Evolutionary conservation across 2,888 invertebrate species (phyloP).

Genomic region (Escarpia spicata): DNA sequence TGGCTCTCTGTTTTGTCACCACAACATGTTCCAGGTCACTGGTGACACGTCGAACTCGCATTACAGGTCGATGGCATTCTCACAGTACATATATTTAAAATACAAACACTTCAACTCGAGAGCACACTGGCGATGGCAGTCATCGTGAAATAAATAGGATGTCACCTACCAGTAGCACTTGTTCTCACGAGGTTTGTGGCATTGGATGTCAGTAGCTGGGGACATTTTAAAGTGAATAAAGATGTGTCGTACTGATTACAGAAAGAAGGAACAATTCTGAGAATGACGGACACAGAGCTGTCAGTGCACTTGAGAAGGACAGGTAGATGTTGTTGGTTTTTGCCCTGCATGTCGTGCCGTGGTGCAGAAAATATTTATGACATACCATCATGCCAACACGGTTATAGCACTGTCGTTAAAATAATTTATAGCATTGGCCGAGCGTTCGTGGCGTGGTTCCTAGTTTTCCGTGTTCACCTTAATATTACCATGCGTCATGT

Average conservation of each 20-base stretch:
- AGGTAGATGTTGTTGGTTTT: not conserved
- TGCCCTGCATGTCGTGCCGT: not conserved
- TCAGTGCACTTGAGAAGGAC: not conserved
- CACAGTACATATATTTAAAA: conserved; percentile 7
- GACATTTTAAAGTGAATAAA: not conserved
- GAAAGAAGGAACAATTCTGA: not conserved
- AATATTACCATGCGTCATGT: not conserved
- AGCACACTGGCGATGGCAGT: not conserved
- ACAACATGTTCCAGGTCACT: not conserved
- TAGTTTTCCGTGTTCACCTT: not conserved
- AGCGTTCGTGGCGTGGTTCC: not conserved
- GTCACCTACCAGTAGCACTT: not conserved
- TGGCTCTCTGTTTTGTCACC: not conserved
- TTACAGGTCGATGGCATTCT: not conserved
- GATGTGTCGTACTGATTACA: not conserved
- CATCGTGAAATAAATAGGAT: conserved; percentile 6
- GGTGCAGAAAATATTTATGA: not conserved
- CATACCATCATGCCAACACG: not conserved
- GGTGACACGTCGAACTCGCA: not conserved
- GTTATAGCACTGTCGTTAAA: not conserved
- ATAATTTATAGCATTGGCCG: not conserved
- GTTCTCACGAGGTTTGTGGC: not conserved
- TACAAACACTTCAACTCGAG: not conserved
- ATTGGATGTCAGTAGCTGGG: not conserved
- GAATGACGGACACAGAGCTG: not conserved